Conservation (phyloP, 1,140 invertebrate species). For the Drosophila triauraria region DNA sequence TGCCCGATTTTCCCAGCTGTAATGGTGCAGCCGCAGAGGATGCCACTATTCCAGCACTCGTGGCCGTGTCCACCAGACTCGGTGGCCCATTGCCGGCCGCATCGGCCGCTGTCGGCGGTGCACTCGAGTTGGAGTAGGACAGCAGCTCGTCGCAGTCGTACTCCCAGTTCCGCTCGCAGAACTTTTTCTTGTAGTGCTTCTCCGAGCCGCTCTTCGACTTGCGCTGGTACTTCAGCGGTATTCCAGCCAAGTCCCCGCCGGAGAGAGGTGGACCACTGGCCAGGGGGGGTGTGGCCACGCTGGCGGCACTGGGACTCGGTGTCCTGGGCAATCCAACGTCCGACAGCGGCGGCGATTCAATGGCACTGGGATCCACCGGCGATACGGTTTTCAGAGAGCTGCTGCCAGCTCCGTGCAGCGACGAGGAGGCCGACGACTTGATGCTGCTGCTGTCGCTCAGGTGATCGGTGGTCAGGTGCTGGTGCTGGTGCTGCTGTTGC, state of each 20-base stretch:
- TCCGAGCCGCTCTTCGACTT: slow-evolving; percentile 87
- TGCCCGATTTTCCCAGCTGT: slow-evolving; percentile 51
- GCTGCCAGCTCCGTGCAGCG: slow-evolving; percentile 48
- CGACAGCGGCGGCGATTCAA: slow-evolving; percentile 86
- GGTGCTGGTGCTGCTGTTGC: slow-evolving; percentile 44
- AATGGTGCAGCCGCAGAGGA: slow-evolving; percentile 3
- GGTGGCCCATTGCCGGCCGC: slow-evolving; percentile 63
- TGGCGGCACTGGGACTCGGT: slow-evolving; percentile 87
- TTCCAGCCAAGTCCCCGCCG: slow-evolving; percentile 48
- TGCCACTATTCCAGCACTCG: background rate
- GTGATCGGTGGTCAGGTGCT: slow-evolving; percentile 63
- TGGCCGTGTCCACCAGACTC: slow-evolving; percentile 12
- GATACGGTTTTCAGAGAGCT: slow-evolving; percentile 71
- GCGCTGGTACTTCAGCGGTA: slow-evolving; percentile 88
- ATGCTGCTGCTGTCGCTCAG: slow-evolving; percentile 80
- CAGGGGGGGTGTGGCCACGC: slow-evolving; percentile 86
- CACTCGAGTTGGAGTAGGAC: slow-evolving; percentile 76
- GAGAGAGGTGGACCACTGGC: slow-evolving; percentile 51
- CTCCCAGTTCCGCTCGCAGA: slow-evolving; percentile 89
- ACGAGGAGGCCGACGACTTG: slow-evolving; percentile 69
- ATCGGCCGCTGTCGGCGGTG: slow-evolving; percentile 66
- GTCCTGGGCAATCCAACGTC: slow-evolving; percentile 88
- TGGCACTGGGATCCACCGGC: slow-evolving; percentile 70
- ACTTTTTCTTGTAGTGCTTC: slow-evolving; percentile 92
- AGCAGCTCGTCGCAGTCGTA: slow-evolving; percentile 86